Conservation (phyloP, 2,797 vertebrate species). For the Mustela erminea region DNA sequence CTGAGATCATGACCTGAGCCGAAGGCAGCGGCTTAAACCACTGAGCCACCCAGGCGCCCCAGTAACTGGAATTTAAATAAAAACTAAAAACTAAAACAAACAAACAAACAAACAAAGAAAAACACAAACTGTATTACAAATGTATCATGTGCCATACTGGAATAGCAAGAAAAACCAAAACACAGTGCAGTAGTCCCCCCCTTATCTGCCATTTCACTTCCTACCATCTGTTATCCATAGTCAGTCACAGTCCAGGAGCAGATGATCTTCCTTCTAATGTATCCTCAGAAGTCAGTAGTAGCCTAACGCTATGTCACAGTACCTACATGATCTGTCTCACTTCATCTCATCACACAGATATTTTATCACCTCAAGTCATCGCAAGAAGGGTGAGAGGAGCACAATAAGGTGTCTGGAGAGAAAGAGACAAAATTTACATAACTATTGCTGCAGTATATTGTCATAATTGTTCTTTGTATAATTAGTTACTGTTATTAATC, state of each 20-base stretch:
- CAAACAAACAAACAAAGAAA: background rate
- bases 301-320: background rate
- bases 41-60: no score
- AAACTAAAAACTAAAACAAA: background rate
- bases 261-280: background rate
- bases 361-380: background rate
- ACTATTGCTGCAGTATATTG: background rate
- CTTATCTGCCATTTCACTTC: background rate
- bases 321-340: background rate
- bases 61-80: background rate
- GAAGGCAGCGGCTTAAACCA: no score
- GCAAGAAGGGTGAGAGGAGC: background rate
- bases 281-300: background rate
- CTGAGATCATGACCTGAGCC: no score
- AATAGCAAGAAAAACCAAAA: background rate
- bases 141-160: background rate
- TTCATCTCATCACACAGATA: no score
- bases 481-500: background rate
- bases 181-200: background rate
- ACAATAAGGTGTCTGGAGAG: background rate
- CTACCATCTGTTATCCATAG: background rate
- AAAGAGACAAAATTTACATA: background rate
- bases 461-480: background rate
- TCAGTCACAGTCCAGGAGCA: background rate
- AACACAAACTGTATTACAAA: background rate